Evolutionary conservation across 2,888 invertebrate genomes (phyloP).

Genomic region (Alviniconcha strummeri): DNA sequence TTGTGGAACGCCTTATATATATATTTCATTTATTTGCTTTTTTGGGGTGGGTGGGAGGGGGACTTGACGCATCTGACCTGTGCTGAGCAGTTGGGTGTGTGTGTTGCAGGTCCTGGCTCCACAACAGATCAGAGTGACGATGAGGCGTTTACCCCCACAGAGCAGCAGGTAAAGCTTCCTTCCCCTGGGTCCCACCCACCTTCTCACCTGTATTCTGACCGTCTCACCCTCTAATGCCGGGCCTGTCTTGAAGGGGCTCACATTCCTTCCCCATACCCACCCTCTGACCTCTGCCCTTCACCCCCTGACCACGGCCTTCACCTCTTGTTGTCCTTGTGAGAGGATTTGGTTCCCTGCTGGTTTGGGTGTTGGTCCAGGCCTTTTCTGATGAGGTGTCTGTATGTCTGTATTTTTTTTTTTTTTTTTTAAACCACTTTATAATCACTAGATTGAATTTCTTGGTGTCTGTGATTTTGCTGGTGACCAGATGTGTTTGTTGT

Average conservation of each 20-base stretch:
- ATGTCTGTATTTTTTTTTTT: not conserved
- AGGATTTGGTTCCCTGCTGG: not conserved
- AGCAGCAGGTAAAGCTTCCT: conserved; percentile 54
- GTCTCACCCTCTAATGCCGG: not conserved
- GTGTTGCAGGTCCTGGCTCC: conserved; percentile 43
- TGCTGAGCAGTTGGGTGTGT: too few relatives aligned
- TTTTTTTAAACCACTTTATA: not conserved
- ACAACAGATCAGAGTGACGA: conserved; percentile 54
- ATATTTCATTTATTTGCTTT: too few relatives aligned
- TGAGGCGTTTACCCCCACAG: conserved; percentile 61
- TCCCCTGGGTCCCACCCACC: not conserved
- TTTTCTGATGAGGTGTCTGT: not conserved
- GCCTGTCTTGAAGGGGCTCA: not conserved
- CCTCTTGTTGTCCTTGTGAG: not conserved
- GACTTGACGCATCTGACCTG: too few relatives aligned
- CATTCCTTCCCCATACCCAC: not conserved
- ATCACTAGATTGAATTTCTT: not conserved
- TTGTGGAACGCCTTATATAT: too few relatives aligned
- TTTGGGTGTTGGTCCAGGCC: not conserved
- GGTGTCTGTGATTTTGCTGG: not conserved
- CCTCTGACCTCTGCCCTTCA: not conserved
- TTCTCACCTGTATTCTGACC: not conserved
- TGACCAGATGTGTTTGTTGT: not conserved
- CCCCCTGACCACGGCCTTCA: conserved; percentile 7
- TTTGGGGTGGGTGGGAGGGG: too few relatives aligned